Evolutionary conservation across 2,113 vertebrate genomes (phyloP), one percentile per base, ranked within the genome.

Genomic region (Semnornis frantzii): DNA sequence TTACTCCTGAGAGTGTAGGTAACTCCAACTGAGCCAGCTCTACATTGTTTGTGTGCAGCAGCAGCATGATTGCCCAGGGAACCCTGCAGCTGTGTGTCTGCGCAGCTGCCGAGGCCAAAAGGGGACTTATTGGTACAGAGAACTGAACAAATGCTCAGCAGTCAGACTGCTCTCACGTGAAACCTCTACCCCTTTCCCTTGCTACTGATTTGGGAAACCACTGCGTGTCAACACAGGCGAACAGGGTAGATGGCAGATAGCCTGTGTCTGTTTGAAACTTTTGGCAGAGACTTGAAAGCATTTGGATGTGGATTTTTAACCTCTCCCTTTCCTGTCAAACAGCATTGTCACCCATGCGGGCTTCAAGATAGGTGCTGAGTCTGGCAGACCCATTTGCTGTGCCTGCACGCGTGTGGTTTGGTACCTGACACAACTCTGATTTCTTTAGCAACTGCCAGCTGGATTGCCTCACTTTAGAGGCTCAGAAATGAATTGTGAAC

Each of bases 231-330:
- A 70, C 76, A 34, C 3, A 57, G 72, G 65, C 77, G 55, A 73
- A 71, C 3, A 88, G 18, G 48, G 42, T 69, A 78, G 71, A 55
- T 34, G 65, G 59, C 57, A 92, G 66, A 62, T 11, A 91, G 66
- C 60, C 85, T 28, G 18, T 23, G 54, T 68, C 50, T 1, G 0
- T 87, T 63, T 52, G 27, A 64, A 77, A 62, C 52, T 57, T 42
- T 63, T 93, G 84, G 75, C 79, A 82, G 72, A 77, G 59, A 89
- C 57, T 58, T 87, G 83, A 92, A 87, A 87, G 64, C 5, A 3
- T 74, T 85, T 71, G 44, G 65, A 68, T 55, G 64, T 89, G 72
- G 46, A 74, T 83, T 87, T 94, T 92, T 84, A 92, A 90, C 74
- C 37, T 90, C 78, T 82, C 70, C 70, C 60, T 93, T 94, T 94